phyloP scores from a whole-genome alignment of 1,140 invertebrate species.

The Tachypleus tridentatus region DNA sequence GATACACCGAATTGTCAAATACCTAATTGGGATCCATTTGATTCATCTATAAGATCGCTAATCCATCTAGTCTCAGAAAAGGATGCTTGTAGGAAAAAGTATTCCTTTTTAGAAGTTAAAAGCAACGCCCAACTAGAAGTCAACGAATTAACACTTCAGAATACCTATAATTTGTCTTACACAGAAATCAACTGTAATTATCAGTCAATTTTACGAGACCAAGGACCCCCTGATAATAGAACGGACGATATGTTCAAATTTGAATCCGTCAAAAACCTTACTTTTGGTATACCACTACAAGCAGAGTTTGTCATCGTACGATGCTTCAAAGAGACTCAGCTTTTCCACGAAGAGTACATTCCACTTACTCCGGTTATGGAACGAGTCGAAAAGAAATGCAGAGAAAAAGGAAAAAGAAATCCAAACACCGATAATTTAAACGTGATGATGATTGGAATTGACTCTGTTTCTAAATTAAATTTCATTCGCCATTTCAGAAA shows the following conservation, averaged over 20 bases:
- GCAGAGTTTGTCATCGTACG: constrained; percentile 5
- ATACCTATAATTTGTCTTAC: too few relatives aligned
- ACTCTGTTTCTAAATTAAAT: constrained; percentile 29
- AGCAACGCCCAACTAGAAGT: too few relatives aligned
- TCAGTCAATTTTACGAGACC: too few relatives aligned
- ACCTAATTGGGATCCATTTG: constrained; percentile 56
- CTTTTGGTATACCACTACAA: constrained; percentile 7
- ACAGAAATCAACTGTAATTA: too few relatives aligned
- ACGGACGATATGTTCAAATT: not conserved
- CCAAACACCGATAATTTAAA: constrained; percentile 7
- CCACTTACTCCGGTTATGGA: not conserved
- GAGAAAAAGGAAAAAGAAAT: not conserved
- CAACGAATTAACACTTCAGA: not conserved
- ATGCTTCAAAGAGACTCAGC: not conserved
- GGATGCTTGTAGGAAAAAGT: not conserved
- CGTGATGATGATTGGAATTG: constrained; percentile 27
- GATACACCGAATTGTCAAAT: constrained; percentile 63
- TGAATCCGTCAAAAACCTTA: not conserved
- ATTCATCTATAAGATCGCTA: constrained; percentile 42
- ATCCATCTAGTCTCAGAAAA: constrained; percentile 31
- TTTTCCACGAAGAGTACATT: not conserved
- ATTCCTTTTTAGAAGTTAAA: constrained; percentile 1
- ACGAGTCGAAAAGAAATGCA: not conserved
- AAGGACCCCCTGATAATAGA: too few relatives aligned
- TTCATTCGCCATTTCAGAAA: constrained; percentile 28